phyloP scores from a whole-genome alignment of 2,113 vertebrate species.

The Meleagris gallopavo region DNA sequence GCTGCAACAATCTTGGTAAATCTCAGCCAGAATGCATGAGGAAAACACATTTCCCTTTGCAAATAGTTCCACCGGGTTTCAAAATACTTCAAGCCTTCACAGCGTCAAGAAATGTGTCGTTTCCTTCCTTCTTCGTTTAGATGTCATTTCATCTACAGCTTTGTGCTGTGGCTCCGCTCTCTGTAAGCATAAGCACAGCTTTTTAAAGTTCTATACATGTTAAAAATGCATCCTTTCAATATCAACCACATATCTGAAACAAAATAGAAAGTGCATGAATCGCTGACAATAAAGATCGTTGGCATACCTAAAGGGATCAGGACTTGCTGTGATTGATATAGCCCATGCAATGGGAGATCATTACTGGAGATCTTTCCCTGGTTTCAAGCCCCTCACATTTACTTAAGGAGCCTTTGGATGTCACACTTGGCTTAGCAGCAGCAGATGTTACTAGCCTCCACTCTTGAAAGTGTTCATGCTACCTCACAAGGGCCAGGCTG shows the following conservation, averaged over 20 bases:
- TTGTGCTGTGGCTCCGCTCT: neutral
- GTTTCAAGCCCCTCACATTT: neutral
- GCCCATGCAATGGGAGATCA: neutral
- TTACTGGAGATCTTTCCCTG: neutral
- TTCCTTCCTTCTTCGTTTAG: constrained; percentile 2
- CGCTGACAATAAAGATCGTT: neutral
- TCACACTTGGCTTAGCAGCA: neutral
- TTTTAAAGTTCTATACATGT: neutral
- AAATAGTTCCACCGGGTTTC: neutral
- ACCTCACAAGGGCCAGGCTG: neutral
- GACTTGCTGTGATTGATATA: neutral
- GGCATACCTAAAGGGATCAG: neutral
- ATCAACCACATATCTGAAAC: neutral
- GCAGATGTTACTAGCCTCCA: neutral
- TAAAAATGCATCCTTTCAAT: neutral
- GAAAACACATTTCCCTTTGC: neutral
- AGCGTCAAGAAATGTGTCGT: neutral
- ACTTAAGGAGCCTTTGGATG: neutral
- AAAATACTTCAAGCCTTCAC: neutral
- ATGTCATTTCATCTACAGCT: neutral
- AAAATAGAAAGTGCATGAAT: neutral
- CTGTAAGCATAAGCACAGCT: neutral
- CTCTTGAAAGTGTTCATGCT: neutral
- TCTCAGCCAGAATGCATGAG: neutral
- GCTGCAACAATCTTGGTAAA: neutral